Evolutionary conservation across 1,140 invertebrate species (phyloP).

Genomic region (Polypedilum vanderplanki): DNA sequence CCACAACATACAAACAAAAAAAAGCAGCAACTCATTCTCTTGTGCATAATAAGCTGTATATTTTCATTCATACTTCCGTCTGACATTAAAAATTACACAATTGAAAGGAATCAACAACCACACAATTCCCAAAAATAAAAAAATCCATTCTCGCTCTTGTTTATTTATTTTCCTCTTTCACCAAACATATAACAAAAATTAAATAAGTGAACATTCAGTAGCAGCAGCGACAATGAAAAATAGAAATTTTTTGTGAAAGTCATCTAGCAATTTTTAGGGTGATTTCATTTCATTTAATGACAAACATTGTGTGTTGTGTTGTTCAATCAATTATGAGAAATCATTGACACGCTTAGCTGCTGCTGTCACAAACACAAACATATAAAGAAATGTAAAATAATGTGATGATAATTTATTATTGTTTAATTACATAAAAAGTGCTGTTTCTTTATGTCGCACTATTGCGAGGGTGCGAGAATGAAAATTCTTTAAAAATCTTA

Average conservation of each 20-base stretch:
- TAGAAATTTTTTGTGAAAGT: constrained; percentile 21
- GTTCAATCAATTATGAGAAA: background rate
- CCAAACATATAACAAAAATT: no score
- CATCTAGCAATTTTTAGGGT: constrained; percentile 11
- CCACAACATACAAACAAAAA: no score
- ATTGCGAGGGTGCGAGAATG: no score
- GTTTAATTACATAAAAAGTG: constrained; percentile 15
- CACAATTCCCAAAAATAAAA: background rate
- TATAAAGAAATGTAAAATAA: constrained; percentile 17
- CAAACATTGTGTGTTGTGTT: background rate
- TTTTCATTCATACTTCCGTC: background rate
- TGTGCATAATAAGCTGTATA: background rate
- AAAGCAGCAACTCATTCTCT: no score
- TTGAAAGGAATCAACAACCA: background rate
- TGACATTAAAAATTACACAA: background rate
- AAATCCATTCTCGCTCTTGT: no score
- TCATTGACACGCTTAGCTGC: background rate
- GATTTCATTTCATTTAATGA: constrained; percentile 22
- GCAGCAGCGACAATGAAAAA: background rate
- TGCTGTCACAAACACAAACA: background rate
- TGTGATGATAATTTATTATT: constrained; percentile 23
- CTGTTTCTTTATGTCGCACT: background rate
- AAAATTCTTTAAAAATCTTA: background rate
- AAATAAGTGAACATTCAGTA: background rate
- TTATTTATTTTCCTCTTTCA: no score